These are phyloP conservation scores for Nemopilema nomurai DNA, from an alignment of 30 jellyfish, hydroid and myxozoan species.

Conservation along the genomic window DNA sequence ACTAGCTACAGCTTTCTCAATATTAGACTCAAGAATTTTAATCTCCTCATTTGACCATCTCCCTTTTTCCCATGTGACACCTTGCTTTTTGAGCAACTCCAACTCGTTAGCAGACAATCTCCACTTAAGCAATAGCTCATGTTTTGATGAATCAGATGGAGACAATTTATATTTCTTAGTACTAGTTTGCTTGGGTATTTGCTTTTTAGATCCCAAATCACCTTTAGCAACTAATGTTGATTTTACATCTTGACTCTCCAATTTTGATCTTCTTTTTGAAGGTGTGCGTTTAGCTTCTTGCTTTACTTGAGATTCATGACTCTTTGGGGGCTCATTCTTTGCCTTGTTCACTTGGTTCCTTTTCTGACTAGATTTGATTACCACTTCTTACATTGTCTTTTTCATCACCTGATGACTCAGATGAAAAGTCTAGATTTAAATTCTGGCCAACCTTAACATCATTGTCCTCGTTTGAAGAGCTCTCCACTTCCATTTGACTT, in stretches of 20 bases:
- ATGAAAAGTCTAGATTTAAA: not conserved
- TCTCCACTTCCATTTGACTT: not conserved
- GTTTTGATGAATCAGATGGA: not conserved
- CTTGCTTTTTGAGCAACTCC: conserved; percentile 31
- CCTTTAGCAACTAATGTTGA: not conserved
- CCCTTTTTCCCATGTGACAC: conserved; percentile 34
- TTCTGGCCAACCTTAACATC: not conserved
- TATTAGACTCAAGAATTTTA: conserved; percentile 22
- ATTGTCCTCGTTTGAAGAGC: not conserved
- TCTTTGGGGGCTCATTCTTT: not conserved
- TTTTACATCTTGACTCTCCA: not conserved
- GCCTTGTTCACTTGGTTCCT: not conserved
- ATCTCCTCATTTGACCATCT: conserved; percentile 41
- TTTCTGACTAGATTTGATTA: not conserved
- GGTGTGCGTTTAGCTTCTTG: not conserved
- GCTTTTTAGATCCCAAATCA: not conserved
- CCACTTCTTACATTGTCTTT: not conserved
- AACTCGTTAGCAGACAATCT: conserved; percentile 5
- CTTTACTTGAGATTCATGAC: not conserved
- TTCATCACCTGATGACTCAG: not conserved
- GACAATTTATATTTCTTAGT: too few species aligned
- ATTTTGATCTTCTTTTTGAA: not conserved
- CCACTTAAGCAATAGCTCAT: conserved; percentile 9
- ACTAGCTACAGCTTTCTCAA: not conserved
- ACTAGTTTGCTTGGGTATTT: not conserved